Evolutionary conservation across 2,113 vertebrate species (phyloP).

Genomic region (Daphoenositta chrysoptera): DNA sequence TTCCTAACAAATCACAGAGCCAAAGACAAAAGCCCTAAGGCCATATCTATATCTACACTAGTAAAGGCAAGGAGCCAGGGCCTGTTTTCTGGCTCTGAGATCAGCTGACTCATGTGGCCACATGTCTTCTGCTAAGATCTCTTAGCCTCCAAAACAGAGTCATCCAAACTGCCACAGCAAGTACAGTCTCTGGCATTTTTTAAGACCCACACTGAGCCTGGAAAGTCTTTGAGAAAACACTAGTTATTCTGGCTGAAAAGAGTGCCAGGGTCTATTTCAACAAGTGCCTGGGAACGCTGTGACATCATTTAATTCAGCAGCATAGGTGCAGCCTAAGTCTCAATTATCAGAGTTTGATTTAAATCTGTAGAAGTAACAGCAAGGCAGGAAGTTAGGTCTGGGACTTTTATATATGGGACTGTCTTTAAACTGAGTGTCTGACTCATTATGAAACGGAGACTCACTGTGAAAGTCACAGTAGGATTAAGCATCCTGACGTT

Average conservation of each 20-base stretch:
- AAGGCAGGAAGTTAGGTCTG: background rate
- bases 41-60: background rate
- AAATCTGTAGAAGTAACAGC: background rate
- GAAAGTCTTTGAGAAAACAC: background rate
- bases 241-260: background rate
- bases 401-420: background rate
- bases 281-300: background rate
- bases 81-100: background rate
- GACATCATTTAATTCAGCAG: background rate
- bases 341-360: background rate
- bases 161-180: background rate
- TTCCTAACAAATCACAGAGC: background rate
- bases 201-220: background rate
- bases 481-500: background rate
- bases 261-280: background rate
- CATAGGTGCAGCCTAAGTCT: background rate
- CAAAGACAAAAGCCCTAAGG: background rate
- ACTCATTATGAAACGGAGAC: background rate
- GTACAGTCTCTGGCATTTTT: background rate
- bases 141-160: background rate
- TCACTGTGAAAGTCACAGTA: constrained; percentile 1
- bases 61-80: background rate
- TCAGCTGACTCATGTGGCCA: background rate
- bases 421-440: background rate
- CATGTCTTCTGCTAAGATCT: background rate